Evolutionary conservation across 2,113 vertebrate species (phyloP), one percentile per base, ranked within the genome.

Genomic region (Fukomys damarensis): DNA sequence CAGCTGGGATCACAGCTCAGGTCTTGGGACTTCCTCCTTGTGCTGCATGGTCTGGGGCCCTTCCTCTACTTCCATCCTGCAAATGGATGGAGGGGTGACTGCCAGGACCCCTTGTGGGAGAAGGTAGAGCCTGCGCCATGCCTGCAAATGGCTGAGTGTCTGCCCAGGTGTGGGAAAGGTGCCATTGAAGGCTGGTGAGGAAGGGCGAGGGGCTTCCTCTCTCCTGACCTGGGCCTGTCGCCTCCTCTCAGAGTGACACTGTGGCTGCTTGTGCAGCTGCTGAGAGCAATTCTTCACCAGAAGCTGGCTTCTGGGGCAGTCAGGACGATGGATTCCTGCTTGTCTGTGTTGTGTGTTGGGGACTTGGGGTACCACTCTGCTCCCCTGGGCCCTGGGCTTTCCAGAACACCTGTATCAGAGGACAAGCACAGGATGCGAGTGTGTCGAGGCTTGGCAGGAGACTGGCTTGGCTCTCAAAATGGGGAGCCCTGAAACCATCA

Each of bases 331-430:
- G 17, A 9, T 7, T 52, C 58, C 59, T 59, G 22, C 35, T 22
- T 38, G 28, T 82, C 35, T 35, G 35, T 66, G 0, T 46, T 2
- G 7, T 43, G 12, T 52, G 6, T 1, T 70, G 32, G 54, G 35
- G 30, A 4, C 0, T 28, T 54, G 0, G 22, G n/a, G 8, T 81
- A 58, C 46, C 2, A 0, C 24, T 54, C 58, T 83, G 35, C 1
- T 93, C 35, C 32, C 38, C 66, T 77, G 32, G 72, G 77, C 1
- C 13, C 80, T 89, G 56, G 3, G 3, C 13, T 66, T 68, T 63
- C 58, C 43, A 61, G 76, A 61, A 17, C 0, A 1, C 17, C 59
- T 19, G 28, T 54, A n/a, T 24, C 22, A 61, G 56, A 92, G 59
- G 79, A 89, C 61, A 66, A 38, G 11, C n/a, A 2, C 63, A 14